Base-by-base conservation (phyloP, 2,797 vertebrate species). In the Aratinga solstitialis region DNA sequence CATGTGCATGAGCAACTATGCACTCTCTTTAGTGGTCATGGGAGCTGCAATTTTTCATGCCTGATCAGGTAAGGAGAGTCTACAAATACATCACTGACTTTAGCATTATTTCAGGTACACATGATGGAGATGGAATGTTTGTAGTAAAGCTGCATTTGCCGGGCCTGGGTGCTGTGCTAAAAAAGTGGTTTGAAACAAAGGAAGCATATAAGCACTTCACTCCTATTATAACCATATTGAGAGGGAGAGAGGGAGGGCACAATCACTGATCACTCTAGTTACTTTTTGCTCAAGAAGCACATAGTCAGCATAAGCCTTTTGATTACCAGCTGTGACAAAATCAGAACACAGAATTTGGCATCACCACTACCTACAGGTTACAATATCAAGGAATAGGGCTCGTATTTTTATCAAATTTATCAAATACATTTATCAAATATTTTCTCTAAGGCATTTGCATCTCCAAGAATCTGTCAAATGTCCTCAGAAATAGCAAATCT, bases 1-100 rank as follows among this genome's bases (percentile, higher is more conserved):
- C 42, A 45, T 26, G 27, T 2, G 13, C 24, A 26, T 61, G 61
- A 76, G 27, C 0, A 0, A 43, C 36, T 23, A 69, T 17, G 8
- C 6, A 5, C 61, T 63, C 59, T 76, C 76, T 65, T 63, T 65
- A 83, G 21, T 30, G 29, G 36, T 51, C 89, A 45, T 2, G 14
- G 56, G 13, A 82, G 10, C 27, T 83, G 82, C 40, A 26, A 45
- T 86, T 94, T 53, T 61, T 71, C 40, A 20, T 51, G 69, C 61
- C 69, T 86, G 61, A 72, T 14, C 9, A 24, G 59, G 47, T 91
- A 13, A 76, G 38, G 9, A 34, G n/a, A 67, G 12, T n/a, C 51
- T 74, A 74, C 51, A 51, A 32, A 74, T 77, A 74, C 63, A 71
- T 87, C 71, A 51, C 27, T 61, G 81, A 54, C 40, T 75, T 59